Conservation (phyloP, 2,113 vertebrate genomes). For the Amphiprion percula region DNA sequence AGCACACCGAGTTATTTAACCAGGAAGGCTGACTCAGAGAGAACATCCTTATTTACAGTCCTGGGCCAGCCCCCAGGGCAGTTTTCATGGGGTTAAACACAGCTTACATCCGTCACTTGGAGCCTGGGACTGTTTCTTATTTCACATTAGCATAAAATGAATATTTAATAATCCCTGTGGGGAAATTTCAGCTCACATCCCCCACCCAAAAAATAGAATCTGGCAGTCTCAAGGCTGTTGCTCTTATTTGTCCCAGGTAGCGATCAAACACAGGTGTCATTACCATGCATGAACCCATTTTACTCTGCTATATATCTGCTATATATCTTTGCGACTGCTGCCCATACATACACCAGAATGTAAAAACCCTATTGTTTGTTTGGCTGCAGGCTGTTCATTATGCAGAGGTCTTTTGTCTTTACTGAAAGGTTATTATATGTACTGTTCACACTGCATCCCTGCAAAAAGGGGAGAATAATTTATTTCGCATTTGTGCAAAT, state of each 20-base stretch:
- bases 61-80: neutral
- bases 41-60: conserved; percentile 72
- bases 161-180: conserved; percentile 38
- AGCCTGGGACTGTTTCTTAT: conserved; percentile 8
- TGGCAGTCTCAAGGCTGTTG: neutral
- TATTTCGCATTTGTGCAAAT: too few species aligned
- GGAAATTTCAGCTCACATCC: neutral
- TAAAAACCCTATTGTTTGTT: too few species aligned
- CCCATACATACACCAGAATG: too few species aligned
- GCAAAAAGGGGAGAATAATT: too few species aligned
- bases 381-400: neutral
- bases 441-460: too few species aligned
- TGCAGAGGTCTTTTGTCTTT: neutral
- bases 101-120: neutral
- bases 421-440: too few species aligned
- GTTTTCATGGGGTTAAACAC: conserved; percentile 53
- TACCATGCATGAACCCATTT: too few species aligned
- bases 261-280: neutral
- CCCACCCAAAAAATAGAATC: neutral
- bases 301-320: too few species aligned
- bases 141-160: conserved; percentile 39
- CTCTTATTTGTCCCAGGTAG: neutral
- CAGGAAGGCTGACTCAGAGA: conserved; percentile 56
- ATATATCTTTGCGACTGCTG: too few species aligned
- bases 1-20: conserved; percentile 48